These are phyloP conservation scores for Allolobophora icterica DNA, from an alignment of 2,888 invertebrate species.

Conservation along the genomic window DNA sequence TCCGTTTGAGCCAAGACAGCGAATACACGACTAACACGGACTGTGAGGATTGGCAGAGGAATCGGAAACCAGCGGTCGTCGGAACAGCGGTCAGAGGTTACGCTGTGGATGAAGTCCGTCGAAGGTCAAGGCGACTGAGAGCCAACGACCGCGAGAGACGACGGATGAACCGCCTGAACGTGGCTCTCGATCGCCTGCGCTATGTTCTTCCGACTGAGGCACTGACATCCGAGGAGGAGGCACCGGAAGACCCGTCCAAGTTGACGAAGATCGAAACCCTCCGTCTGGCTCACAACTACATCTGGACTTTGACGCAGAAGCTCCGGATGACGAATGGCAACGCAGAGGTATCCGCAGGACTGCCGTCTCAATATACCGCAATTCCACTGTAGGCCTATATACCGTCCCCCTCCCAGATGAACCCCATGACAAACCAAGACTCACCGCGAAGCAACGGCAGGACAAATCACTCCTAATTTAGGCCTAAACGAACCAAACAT, in stretches of 20 bases:
- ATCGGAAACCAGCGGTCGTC: neutral
- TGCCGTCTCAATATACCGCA: too few relatives aligned
- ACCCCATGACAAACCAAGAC: too few relatives aligned
- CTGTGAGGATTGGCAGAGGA: neutral
- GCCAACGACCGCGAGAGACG: neutral
- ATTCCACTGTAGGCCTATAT: too few relatives aligned
- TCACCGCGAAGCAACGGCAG: too few relatives aligned
- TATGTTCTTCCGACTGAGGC: neutral
- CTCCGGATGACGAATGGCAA: slow-evolving; percentile 63
- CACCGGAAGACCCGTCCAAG: slow-evolving; percentile 58
- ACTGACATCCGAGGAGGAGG: neutral
- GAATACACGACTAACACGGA: neutral
- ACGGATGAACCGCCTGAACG: neutral
- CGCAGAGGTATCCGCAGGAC: neutral
- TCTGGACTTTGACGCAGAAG: slow-evolving; percentile 87
- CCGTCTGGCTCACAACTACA: slow-evolving; percentile 91
- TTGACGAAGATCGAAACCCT: slow-evolving; percentile 73
- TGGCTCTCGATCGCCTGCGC: neutral
- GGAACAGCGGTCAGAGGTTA: neutral
- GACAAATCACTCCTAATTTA: too few relatives aligned
- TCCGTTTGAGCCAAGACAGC: neutral
- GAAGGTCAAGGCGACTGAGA: slow-evolving; percentile 2
- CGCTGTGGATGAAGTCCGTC: neutral
- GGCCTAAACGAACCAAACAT: too few relatives aligned
- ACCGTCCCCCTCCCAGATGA: too few relatives aligned